phyloP scores from a whole-genome alignment of 2,797 vertebrate species.

The Poecilia picta region DNA sequence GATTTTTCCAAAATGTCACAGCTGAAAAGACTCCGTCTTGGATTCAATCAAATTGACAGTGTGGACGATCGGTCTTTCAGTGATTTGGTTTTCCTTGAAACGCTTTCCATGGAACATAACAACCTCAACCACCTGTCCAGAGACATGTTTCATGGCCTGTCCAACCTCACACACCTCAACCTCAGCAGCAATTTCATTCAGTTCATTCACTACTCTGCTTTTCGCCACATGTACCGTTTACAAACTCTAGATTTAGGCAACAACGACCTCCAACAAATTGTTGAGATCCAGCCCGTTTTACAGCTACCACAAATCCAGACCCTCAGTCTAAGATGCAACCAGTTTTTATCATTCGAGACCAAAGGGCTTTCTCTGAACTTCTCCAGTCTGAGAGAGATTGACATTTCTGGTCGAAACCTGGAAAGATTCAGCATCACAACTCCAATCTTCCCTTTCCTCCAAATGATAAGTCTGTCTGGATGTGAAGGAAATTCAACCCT shows the following conservation, averaged over 20 bases:
- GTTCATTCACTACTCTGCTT: neutral
- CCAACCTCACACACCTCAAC: neutral
- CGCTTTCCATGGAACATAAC: rapidly evolving
- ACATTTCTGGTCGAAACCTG: neutral
- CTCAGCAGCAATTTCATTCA: rapidly evolving
- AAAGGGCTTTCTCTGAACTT: conserved; percentile 17
- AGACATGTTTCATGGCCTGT: conserved; percentile 26
- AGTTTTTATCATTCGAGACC: conserved; percentile 18
- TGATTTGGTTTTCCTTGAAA: neutral
- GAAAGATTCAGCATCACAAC: conserved; percentile 32
- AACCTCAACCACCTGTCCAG: conserved; percentile 17
- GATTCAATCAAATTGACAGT: neutral
- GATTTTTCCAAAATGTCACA: conserved; percentile 13
- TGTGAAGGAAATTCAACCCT: rapidly evolving
- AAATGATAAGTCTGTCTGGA: neutral
- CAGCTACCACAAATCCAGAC: conserved; percentile 5
- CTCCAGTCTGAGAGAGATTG: conserved; percentile 14
- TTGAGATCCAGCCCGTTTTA: conserved; percentile 10
- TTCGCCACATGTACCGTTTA: neutral
- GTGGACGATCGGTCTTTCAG: conserved; percentile 26
- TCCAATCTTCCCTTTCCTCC: conserved; percentile 29
- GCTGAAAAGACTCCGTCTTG: rapidly evolving
- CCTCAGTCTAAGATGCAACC: rapidly evolving
- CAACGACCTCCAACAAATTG: neutral
- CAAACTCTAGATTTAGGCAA: rapidly evolving